Evolutionary conservation across 2,797 vertebrate genomes (phyloP), one percentile per base, ranked within the genome.

Genomic region (Botia kubotai): DNA sequence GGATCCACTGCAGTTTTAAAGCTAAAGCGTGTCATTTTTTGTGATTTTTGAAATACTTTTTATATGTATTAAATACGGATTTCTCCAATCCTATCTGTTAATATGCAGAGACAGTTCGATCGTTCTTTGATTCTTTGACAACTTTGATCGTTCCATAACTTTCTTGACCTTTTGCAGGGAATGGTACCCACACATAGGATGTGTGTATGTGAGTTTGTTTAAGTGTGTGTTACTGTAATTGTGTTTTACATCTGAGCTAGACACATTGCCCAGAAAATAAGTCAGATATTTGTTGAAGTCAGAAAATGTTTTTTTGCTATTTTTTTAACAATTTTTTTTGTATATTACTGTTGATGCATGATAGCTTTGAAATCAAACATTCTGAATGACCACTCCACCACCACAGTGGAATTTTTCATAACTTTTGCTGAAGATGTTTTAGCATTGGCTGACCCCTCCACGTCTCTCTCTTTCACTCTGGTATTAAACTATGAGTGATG

Each of bases 401-500:
- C n/a, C n/a, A n/a, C n/a, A 52, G 13, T 17, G 43, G 23, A 74
- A 52, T 17, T 1, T 53, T 19, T 68, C 53, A 12, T 46, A 69
- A 48, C 50, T 39, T 50, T 62, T n/a, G 33, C n/a, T 53, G 13
- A 53, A 58, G 21, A 73, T 46, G 33, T 80, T 68, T 72, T 8
- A 65, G 58, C 16, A 26, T n/a, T 8, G 48, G 48, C 2, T 1
- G 16, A 57, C 33, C n/a, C 53, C 14, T 70, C 39, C 29, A 21
- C 19, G 21, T 75, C 36, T 70, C 50, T 68, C 60, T 62, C 16
- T 58, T 57, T 80, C 26, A 78, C 52, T 76, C 50, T 72, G 36
- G 72, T 52, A 75, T 72, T 80, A 76, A 65, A 16, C 48, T 29
- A 72, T 10, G 55, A 65, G 62, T 52, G 52, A 67, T 63, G 79